phyloP scores from a whole-genome alignment of 2,113 vertebrate species.

The Tragelaphus buxtoni region DNA sequence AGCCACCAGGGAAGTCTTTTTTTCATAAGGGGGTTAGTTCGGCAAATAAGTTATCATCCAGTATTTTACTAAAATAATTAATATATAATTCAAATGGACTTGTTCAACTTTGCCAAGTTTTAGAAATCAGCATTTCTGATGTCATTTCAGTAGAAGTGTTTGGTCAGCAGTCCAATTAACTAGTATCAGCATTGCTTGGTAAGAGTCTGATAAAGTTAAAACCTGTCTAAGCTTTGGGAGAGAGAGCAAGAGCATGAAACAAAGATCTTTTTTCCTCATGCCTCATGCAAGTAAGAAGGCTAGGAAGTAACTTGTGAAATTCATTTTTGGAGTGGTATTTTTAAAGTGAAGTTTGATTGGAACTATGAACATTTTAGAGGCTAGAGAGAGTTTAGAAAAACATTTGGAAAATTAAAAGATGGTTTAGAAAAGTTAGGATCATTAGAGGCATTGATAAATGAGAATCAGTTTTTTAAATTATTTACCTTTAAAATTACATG shows the following conservation, averaged over 20 bases:
- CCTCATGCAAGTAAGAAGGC: background rate
- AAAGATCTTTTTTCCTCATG: background rate
- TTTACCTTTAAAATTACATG: background rate
- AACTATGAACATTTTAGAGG: background rate
- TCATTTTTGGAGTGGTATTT: background rate
- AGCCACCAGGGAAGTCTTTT: background rate
- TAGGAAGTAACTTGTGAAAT: background rate
- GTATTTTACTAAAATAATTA: slow-evolving; percentile 22
- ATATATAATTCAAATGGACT: background rate
- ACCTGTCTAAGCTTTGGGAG: background rate
- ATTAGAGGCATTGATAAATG: background rate
- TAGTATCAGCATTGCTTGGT: background rate
- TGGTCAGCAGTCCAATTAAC: background rate
- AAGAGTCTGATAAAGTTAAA: background rate
- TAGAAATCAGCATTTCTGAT: background rate
- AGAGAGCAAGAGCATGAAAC: background rate
- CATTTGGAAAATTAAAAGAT: background rate
- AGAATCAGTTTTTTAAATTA: background rate
- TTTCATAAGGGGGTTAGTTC: background rate
- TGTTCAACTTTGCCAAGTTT: background rate
- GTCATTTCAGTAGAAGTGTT: background rate
- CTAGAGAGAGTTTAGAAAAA: background rate
- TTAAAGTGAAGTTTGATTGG: slow-evolving; percentile 1
- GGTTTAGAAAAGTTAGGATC: background rate
- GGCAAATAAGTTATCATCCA: background rate